Evolutionary conservation across 2,797 vertebrate species (phyloP).

Genomic region (Myripristis murdjan): DNA sequence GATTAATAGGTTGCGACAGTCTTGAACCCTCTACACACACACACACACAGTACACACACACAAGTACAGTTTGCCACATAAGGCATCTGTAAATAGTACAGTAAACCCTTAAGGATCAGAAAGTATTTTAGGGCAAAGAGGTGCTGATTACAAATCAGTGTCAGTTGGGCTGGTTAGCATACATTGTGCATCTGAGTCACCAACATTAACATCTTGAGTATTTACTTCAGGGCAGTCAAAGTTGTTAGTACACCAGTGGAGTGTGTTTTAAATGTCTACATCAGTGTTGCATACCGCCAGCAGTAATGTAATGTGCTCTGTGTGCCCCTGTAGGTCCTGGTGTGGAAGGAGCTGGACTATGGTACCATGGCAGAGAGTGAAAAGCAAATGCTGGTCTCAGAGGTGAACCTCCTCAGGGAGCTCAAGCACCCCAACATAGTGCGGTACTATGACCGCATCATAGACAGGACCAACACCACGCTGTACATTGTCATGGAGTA

Average conservation of each 20-base stretch:
- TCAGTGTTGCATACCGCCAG: background rate
- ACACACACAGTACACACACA: too few relatives aligned
- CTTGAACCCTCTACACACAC: too few relatives aligned
- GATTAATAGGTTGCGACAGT: background rate
- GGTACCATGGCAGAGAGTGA: conserved; percentile 94
- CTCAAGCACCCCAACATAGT: conserved; percentile 97
- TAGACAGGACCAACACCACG: conserved; percentile 93
- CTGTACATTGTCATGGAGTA: conserved; percentile 98
- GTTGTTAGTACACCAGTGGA: too few relatives aligned
- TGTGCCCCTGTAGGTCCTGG: conserved; percentile 85
- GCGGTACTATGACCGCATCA: conserved; percentile 94
- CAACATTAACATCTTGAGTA: too few relatives aligned
- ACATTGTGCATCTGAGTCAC: too few relatives aligned
- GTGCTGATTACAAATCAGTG: too few relatives aligned
- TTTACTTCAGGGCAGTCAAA: too few relatives aligned
- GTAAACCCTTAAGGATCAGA: too few relatives aligned
- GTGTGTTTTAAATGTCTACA: background rate
- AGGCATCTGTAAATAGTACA: too few relatives aligned
- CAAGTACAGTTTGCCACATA: too few relatives aligned
- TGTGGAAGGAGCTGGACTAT: conserved; percentile 98
- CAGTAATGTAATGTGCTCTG: background rate
- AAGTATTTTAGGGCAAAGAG: too few relatives aligned
- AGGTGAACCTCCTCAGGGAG: conserved; percentile 96
- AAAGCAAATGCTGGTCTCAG: conserved; percentile 98
- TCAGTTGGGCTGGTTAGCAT: too few relatives aligned